Base-by-base conservation (phyloP, 2,113 vertebrate species). In the Tamias sibiricus region DNA sequence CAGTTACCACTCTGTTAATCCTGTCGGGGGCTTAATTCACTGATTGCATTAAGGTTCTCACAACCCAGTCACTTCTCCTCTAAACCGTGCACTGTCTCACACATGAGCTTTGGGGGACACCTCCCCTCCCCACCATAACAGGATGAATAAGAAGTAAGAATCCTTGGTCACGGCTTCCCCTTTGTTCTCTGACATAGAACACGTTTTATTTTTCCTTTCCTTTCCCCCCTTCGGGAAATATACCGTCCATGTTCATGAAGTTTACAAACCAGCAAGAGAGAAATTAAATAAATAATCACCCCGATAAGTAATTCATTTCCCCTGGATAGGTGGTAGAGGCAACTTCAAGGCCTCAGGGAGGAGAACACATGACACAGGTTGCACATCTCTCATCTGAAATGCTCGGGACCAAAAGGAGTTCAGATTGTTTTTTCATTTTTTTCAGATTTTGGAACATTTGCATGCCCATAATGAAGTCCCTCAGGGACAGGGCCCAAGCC, bases 241-340 rank as follows among this genome's bases (percentile, higher is more conserved):
- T 28, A 47, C 74, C 72, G 3, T 69, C 49, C 52, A 47, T 84
- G 17, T 24, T 90, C 16, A 59, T 90, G 22, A 13, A 75, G 8
- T 83, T 92, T 68, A n/a, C 54, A 93, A 76, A 68, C 49, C 52
- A 72, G 1, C 14, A 62, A 90, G 28, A 57, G 30, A 91, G 52
- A 89, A 16, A 57, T 8, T 76, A 77, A 64, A 32, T 57, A 84
- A 72, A 75, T 47, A 80, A 37, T 32, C 26, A 76, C 20, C 4
- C 47, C 72, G 80, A 30, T 69, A 83, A 49, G n/a, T 79, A 84
- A 84, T 71, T 77, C 76, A 85, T 72, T 44, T 85, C 72, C 93
- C 52, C 40, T 68, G 30, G 17, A 4, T 6, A n/a, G 13, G 13
- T 75, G 49, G 57, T 22, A 49, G 30, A 26, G 52, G 57, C 54